A percentile compares a stretch with the other conserved stretches of the same genome.
Conservation (phyloP, 2,888 invertebrate genomes). For the Ferrisia virgata region DNA sequence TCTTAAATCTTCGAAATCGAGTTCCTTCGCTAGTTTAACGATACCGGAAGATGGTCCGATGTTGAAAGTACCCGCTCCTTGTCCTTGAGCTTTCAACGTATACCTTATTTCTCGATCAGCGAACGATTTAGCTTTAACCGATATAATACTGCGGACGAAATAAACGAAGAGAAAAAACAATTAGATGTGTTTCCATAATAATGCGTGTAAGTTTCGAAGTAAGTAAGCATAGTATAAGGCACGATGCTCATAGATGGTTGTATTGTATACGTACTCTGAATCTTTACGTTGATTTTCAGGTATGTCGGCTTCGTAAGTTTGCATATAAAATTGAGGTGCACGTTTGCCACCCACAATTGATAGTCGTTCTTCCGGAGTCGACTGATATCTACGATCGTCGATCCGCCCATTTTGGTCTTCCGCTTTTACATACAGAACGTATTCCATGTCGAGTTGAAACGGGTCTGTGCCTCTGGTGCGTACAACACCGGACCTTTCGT, state of each 20-base stretch:
- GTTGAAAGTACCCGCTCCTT: constrained; percentile 88
- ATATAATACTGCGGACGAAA: constrained; percentile 75
- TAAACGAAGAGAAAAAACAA: no score
- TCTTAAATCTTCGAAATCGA: constrained; percentile 94
- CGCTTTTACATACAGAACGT: constrained; percentile 92
- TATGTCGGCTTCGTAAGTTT: constrained; percentile 90
- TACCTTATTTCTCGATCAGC: constrained; percentile 96
- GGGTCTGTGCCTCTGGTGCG: constrained; percentile 86
- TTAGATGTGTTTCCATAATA: background rate
- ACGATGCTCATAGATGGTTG: background rate
- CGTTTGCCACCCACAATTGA: constrained; percentile 96
- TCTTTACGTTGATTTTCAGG: constrained; percentile 96
- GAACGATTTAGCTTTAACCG: constrained; percentile 95
- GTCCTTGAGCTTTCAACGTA: constrained; percentile 88
- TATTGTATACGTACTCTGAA: constrained; percentile 73
- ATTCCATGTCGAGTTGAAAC: constrained; percentile 93
- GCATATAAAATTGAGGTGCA: constrained; percentile 96
- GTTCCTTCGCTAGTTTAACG: constrained; percentile 89
- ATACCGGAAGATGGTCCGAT: constrained; percentile 92
- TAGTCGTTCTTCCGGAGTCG: constrained; percentile 84
- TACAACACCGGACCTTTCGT: constrained; percentile 87
- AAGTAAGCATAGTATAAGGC: background rate
- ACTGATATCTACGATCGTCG: constrained; percentile 85
- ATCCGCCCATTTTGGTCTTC: constrained; percentile 92
- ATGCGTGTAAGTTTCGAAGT: no score